phyloP scores from a whole-genome alignment of 2,888 invertebrate genomes.

The Meta bourneti region DNA sequence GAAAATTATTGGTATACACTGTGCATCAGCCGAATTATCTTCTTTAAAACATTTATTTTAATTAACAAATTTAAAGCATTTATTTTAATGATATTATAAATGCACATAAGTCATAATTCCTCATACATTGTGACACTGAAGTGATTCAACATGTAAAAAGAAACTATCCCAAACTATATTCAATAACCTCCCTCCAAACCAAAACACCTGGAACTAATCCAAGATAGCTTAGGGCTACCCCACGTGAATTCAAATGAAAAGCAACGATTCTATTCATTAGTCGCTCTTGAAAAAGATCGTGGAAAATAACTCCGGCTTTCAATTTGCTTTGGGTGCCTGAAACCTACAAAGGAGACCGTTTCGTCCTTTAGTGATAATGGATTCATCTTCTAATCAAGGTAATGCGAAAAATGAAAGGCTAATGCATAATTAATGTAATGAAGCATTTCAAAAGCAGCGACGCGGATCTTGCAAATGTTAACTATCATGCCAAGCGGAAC shows the following conservation, averaged over 20 bases:
- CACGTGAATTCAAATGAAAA: neutral
- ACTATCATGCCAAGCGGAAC: constrained; percentile 38
- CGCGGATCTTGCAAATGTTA: constrained; percentile 32
- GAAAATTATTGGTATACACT: too few relatives aligned
- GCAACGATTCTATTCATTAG: neutral
- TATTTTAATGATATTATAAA: too few relatives aligned
- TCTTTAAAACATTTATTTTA: too few relatives aligned
- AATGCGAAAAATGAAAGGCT: constrained; percentile 40
- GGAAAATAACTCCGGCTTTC: neutral
- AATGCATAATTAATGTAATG: constrained; percentile 55
- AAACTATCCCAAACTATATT: neutral
- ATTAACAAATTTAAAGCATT: too few relatives aligned
- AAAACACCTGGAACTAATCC: neutral
- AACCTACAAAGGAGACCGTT: neutral
- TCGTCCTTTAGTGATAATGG: constrained; percentile 6
- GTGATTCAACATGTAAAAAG: neutral
- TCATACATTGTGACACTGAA: neutral
- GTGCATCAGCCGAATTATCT: too few relatives aligned
- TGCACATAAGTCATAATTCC: too few relatives aligned
- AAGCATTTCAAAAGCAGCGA: constrained; percentile 24
- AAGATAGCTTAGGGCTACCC: neutral
- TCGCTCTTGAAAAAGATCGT: neutral
- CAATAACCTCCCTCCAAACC: neutral
- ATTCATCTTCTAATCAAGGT: constrained; percentile 31
- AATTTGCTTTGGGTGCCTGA: neutral